Evolutionary conservation across 2,113 vertebrate genomes (phyloP), one percentile per base, ranked within the genome.

Genomic region (Bos taurus): DNA sequence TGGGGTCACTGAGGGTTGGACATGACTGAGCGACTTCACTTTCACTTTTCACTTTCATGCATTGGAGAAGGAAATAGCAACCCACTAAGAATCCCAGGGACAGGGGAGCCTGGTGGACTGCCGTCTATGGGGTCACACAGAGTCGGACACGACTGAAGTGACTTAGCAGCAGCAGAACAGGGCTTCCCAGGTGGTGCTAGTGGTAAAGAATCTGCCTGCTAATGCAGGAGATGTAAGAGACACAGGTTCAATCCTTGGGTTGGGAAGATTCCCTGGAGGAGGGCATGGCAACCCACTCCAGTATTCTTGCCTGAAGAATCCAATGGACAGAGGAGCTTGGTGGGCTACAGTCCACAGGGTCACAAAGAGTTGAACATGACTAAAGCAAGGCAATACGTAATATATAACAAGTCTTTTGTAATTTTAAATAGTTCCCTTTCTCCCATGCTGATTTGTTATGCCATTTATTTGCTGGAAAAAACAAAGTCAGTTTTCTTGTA

Each of bases 401-500:
- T 43, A 67, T 30, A 64, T 67, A 67, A 83, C 19, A 19, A 74
- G 91, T 74, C 48, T 81, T 71, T 84, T 57, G 30, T 30, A 52
- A 91, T 62, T 52, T 50, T 82, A 64, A 36, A 62, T 25, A 52
- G 14, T 64, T 91, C 16, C 23, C 33, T 64, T 62, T 81, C 57
- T 91, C 46, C 46, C 33, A 82, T 17, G 7, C 46, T 56, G 43
- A 62, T 21, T 82, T 40, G 64, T 40, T 52, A 23, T 40, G 33
- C 23, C 77, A 52, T 82, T 59, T 82, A 64, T 91, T 64, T 82
- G 33, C 82, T 91, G 57, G 11, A 82, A 82, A 26, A 64, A 52
- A 82, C 23, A 81, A 30, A 57, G n/a, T 64, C n/a, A 21, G 2
- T 84, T 92, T 84, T 84, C 50, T 30, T 84, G 14, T 71, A 92